phyloP scores from a whole-genome alignment of 2,797 vertebrate species.

The Acipenser transmontanus region DNA sequence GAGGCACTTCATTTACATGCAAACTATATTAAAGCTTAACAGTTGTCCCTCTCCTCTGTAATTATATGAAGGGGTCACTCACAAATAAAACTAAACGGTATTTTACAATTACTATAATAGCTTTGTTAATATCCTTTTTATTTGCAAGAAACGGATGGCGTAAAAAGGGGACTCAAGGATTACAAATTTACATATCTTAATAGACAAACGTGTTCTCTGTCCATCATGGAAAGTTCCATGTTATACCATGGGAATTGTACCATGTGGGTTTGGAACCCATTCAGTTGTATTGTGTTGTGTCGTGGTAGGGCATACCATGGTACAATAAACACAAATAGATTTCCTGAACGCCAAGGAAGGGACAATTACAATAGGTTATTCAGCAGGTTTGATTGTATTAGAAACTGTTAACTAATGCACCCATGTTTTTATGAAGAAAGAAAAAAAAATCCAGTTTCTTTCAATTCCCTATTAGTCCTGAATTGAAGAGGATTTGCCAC shows the following conservation, averaged over 20 bases:
- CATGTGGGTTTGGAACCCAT: slow-evolving; percentile 23
- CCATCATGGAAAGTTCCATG: slow-evolving; percentile 25
- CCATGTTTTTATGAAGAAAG: slow-evolving; percentile 31
- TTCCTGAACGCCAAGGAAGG: slow-evolving; percentile 26
- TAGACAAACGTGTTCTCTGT: slow-evolving; percentile 43
- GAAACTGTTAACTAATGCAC: slow-evolving; percentile 23
- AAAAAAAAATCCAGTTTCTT: slow-evolving; percentile 36
- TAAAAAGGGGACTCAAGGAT: slow-evolving; percentile 40
- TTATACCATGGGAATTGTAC: slow-evolving; percentile 37
- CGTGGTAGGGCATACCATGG: slow-evolving; percentile 21
- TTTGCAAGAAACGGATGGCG: slow-evolving; percentile 43
- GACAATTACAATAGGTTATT: slow-evolving; percentile 32
- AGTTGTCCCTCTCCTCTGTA: slow-evolving; percentile 15
- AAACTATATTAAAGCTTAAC: slow-evolving; percentile 6
- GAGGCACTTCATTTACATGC: slow-evolving; percentile 16
- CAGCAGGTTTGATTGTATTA: slow-evolving; percentile 25
- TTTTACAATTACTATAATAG: slow-evolving; percentile 19
- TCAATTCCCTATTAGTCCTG: slow-evolving; percentile 51
- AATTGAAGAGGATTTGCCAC: slow-evolving; percentile 61
- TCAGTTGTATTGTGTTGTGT: slow-evolving; percentile 23
- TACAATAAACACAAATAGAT: slow-evolving; percentile 30
- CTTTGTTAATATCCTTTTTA: slow-evolving; percentile 16
- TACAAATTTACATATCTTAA: slow-evolving; percentile 61
- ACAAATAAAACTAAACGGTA: slow-evolving; percentile 1
- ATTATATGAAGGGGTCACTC: slow-evolving; percentile 17